Conservation (phyloP, 1,140 invertebrate genomes). For the Drosophila obscura region DNA sequence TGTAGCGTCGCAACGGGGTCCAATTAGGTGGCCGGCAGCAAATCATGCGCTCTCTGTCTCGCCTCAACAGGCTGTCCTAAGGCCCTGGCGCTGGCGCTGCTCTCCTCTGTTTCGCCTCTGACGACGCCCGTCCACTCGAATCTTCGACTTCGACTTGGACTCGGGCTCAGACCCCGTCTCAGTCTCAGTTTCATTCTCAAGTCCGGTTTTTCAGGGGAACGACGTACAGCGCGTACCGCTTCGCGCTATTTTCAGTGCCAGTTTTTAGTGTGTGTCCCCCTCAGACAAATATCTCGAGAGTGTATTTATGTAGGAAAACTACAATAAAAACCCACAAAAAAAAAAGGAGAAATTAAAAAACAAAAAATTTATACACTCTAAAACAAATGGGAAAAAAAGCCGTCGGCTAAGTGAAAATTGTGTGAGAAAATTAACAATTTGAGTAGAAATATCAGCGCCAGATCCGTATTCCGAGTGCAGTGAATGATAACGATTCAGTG, state of each 20-base stretch:
- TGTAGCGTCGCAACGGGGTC: constrained; percentile 31
- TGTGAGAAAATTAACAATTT: constrained; percentile 12
- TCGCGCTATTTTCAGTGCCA: constrained; percentile 59
- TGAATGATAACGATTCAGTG: constrained; percentile 17
- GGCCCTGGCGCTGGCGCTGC: constrained; percentile 63
- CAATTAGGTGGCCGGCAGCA: constrained; percentile 65
- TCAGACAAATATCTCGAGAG: too few relatives aligned
- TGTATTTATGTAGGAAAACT: neutral
- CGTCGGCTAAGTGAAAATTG: constrained; percentile 41
- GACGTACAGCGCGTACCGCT: constrained; percentile 57
- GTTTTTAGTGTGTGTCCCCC: constrained; percentile 46
- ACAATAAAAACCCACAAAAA: neutral
- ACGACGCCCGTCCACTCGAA: constrained; percentile 22
- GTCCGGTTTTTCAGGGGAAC: constrained; percentile 79
- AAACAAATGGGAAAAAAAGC: constrained; percentile 15
- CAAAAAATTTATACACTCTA: constrained; percentile 3
- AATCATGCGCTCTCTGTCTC: constrained; percentile 77
- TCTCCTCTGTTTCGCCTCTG: constrained; percentile 35
- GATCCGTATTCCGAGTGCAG: constrained; percentile 2
- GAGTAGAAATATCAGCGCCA: neutral
- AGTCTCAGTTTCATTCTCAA: constrained; percentile 57
- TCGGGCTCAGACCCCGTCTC: constrained; percentile 31
- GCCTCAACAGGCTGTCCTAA: constrained; percentile 53
- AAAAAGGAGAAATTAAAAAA: constrained; percentile 23
- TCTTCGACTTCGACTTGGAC: constrained; percentile 33